Conservation (phyloP, 2,797 vertebrate genomes). For the Vespertilio murinus region DNA sequence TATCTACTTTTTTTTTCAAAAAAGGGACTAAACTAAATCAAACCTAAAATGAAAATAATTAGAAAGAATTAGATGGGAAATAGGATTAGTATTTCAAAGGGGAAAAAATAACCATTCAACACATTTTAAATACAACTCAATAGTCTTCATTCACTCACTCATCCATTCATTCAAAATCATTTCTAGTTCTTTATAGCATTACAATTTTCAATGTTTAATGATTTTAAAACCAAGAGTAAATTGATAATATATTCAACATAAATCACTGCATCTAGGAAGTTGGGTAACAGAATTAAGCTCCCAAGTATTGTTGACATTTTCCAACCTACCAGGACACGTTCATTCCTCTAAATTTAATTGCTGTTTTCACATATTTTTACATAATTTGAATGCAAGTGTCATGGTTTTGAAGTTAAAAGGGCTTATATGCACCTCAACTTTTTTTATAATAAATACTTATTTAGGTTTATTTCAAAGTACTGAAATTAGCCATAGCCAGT, state of each 20-base stretch:
- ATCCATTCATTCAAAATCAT: neutral
- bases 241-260: neutral
- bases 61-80: constrained; percentile 6
- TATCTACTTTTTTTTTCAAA: neutral
- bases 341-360: constrained; percentile 41
- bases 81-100: neutral
- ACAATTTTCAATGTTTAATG: constrained; percentile 24
- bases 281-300: neutral
- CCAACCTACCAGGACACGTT: neutral
- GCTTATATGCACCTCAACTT: neutral
- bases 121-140: constrained; percentile 10
- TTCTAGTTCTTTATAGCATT: constrained; percentile 7
- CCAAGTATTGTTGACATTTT: neutral
- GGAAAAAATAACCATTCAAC: constrained; percentile 10
- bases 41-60: neutral
- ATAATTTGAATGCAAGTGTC: constrained; percentile 36
- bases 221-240: constrained; percentile 28
- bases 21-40: constrained; percentile 6
- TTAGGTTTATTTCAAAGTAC: constrained; percentile 39
- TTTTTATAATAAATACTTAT: constrained; percentile 28
- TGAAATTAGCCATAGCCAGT: neutral
- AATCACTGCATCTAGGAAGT: neutral
- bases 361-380: constrained; percentile 48
- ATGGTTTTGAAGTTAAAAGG: constrained; percentile 42
- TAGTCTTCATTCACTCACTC: neutral